These are phyloP conservation scores for Cydia splendana DNA, from an alignment of 1,140 invertebrate species.

Conservation along the genomic window DNA sequence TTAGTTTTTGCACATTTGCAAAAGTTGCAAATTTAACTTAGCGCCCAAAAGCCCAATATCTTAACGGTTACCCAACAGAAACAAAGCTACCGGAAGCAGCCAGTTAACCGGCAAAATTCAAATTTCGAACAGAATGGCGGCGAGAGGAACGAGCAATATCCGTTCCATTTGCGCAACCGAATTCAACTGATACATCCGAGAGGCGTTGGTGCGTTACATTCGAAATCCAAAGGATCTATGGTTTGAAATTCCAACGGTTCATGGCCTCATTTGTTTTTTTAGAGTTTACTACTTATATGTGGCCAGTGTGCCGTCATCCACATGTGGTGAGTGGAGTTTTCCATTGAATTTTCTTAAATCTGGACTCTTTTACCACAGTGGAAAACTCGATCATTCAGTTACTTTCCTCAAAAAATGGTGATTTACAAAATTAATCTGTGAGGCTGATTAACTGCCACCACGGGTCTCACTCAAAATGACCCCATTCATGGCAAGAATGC, in stretches of 20 bases:
- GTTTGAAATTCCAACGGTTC: conserved; percentile 49
- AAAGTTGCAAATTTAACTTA: background rate
- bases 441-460: too few species aligned
- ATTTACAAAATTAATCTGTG: too few species aligned
- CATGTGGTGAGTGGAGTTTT: background rate
- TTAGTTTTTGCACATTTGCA: background rate
- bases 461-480: too few species aligned
- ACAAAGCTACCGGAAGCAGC: conserved; percentile 69
- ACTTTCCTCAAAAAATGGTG: too few species aligned
- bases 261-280: conserved; percentile 26
- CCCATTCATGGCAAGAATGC: too few species aligned
- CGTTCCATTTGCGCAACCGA: conserved; percentile 75
- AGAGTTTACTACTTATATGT: background rate
- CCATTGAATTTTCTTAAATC: background rate
- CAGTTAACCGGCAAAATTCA: conserved; percentile 75
- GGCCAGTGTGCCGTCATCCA: background rate
- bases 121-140: conserved; percentile 71
- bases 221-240: conserved; percentile 43
- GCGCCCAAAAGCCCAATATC: conserved; percentile 22
- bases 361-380: too few species aligned
- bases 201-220: conserved; percentile 61
- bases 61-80: conserved; percentile 56
- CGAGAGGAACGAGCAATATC: conserved; percentile 72
- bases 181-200: conserved; percentile 46
- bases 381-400: too few species aligned